Evolutionary conservation across 2,797 vertebrate genomes (phyloP).

Genomic region (Ambastaia sidthimunki): DNA sequence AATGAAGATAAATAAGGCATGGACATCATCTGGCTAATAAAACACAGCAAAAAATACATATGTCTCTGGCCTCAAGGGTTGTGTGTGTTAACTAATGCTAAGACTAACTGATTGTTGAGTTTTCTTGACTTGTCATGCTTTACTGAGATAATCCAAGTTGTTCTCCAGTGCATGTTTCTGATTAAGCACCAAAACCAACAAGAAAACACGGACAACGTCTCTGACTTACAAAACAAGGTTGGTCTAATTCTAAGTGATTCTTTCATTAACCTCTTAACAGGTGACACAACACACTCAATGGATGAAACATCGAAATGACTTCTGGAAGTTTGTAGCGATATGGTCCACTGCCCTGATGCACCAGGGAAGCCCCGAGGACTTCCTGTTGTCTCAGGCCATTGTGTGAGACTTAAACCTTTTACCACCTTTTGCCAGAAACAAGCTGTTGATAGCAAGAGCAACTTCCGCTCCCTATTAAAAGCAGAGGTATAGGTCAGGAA

Average conservation of each 20-base stretch:
- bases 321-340: neutral
- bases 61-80: neutral
- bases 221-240: neutral
- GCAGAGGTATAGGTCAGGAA: conserved; percentile 21
- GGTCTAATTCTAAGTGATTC: neutral
- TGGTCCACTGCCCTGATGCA: neutral
- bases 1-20: conserved; percentile 31
- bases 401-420: conserved; percentile 14
- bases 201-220: neutral
- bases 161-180: neutral
- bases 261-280: neutral
- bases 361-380: neutral
- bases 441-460: conserved; percentile 8
- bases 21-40: conserved; percentile 21
- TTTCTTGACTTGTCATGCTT: neutral
- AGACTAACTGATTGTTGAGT: neutral
- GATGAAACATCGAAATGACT: neutral
- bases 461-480: conserved; percentile 11
- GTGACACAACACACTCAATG: neutral
- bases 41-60: neutral
- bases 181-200: neutral
- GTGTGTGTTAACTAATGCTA: neutral
- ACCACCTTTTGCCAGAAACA: conserved; percentile 9
- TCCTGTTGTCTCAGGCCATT: neutral
- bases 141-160: neutral